Conservation (phyloP, 1,140 invertebrate genomes). For the Ceratosolen solmsi region DNA sequence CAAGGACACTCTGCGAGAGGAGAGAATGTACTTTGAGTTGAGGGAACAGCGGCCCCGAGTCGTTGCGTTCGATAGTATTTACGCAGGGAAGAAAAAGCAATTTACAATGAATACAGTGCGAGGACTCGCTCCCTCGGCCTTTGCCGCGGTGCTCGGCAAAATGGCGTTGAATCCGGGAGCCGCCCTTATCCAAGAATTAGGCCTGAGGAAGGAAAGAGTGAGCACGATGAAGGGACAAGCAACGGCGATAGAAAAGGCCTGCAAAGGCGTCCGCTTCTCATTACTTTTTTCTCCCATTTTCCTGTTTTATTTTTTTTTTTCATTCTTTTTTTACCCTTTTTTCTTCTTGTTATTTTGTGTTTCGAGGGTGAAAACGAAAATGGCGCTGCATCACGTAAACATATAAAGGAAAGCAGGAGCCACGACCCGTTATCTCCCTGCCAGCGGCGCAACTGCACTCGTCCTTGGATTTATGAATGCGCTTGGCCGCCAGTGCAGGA, state of each 20-base stretch:
- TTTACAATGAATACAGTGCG: constrained; percentile 69
- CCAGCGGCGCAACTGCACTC: neutral
- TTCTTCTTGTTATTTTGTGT: no score
- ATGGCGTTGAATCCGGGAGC: constrained; percentile 60
- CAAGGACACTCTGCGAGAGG: neutral
- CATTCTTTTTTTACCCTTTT: no score
- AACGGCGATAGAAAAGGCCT: no score
- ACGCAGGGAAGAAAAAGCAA: constrained; percentile 60
- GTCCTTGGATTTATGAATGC: neutral
- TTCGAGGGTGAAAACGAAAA: neutral
- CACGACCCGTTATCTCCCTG: neutral
- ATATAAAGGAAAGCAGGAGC: neutral
- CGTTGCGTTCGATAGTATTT: constrained; percentile 66
- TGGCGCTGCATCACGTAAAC: neutral
- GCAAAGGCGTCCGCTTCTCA: no score
- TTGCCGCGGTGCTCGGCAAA: constrained; percentile 60
- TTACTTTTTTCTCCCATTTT: no score
- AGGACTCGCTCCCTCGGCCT: constrained; percentile 55
- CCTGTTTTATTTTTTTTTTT: no score
- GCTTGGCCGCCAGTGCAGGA: neutral
- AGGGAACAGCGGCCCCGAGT: constrained; percentile 33
- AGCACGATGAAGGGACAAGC: constrained; percentile 18
- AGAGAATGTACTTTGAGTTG: no score
- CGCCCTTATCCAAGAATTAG: constrained; percentile 65
- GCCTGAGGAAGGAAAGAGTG: no score